These are phyloP conservation scores for Gasterosteus aculeatus DNA, from an alignment of 2,113 vertebrate species.

Conservation along the genomic window DNA sequence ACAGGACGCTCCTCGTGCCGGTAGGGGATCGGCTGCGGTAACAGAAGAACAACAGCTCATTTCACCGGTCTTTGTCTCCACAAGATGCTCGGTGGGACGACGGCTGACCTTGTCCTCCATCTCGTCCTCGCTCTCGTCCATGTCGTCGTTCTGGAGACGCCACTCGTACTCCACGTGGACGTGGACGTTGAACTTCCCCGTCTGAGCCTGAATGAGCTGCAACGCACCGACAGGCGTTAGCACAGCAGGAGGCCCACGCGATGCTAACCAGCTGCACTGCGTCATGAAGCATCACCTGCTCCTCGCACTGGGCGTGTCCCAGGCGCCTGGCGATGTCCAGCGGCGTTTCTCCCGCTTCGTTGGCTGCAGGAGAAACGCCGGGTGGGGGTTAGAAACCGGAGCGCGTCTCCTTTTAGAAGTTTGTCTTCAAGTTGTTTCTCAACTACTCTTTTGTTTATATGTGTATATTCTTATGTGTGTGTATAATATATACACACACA, in stretches of 20 bases:
- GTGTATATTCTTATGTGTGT: too few species aligned
- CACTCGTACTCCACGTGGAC: conserved; percentile 98
- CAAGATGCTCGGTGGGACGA: accelerated
- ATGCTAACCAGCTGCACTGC: too few species aligned
- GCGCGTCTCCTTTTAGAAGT: too few species aligned
- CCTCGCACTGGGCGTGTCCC: conserved; percentile 89
- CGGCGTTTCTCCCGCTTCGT: conserved; percentile 91
- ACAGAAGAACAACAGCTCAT: too few species aligned
- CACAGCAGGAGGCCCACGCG: too few species aligned
- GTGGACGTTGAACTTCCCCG: conserved; percentile 94
- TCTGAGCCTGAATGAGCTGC: conserved; percentile 90
- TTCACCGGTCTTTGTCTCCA: background rate
- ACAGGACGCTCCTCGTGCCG: conserved; percentile 93
- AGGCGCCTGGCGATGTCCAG: conserved; percentile 92
- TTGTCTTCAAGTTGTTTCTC: too few species aligned
- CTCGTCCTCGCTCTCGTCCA: conserved; percentile 97
- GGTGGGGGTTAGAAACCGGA: background rate
- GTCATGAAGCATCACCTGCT: conserved; percentile 83
- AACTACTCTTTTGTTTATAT: too few species aligned
- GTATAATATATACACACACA: too few species aligned
- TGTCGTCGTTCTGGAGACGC: conserved; percentile 91
- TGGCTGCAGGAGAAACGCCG: conserved; percentile 79
- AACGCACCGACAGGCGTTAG: too few species aligned
- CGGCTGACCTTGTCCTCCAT: conserved; percentile 91
- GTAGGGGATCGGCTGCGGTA: conserved; percentile 87